Percentiles rank a stretch among this genome's conserved stretches.
These are phyloP conservation scores for Spilarctia lutea DNA, from an alignment of 2,888 invertebrate genomes.

Conservation along the genomic window DNA sequence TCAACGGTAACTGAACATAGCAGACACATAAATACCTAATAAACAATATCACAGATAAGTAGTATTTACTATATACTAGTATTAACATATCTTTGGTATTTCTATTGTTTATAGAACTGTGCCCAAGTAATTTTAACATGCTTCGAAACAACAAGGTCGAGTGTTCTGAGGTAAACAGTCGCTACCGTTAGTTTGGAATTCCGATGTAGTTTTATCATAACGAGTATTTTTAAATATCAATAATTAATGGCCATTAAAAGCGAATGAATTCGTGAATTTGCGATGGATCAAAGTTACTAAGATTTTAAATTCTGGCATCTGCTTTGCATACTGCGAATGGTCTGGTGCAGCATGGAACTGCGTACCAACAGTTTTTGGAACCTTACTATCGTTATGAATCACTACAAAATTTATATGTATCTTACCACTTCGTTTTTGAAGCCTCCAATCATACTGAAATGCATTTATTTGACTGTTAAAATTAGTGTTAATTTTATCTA, in stretches of 20 bases:
- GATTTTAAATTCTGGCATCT: not conserved
- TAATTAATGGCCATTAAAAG: not conserved
- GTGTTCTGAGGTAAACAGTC: not conserved
- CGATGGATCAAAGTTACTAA: not conserved
- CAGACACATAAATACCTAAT: conserved; percentile 23
- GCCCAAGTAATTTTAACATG: not conserved
- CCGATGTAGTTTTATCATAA: not conserved
- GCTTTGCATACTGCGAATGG: not conserved
- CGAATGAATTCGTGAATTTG: not conserved
- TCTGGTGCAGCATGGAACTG: too few relatives aligned
- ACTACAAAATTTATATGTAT: too few relatives aligned
- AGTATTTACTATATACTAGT: not conserved
- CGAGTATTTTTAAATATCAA: not conserved
- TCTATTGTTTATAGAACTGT: conserved; percentile 5
- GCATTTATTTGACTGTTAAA: too few relatives aligned
- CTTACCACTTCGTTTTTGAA: not conserved
- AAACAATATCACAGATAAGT: not conserved
- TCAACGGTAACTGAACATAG: conserved; percentile 28
- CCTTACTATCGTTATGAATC: too few relatives aligned
- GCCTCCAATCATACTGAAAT: not conserved
- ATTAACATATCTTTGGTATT: not conserved
- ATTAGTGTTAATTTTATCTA: too few relatives aligned
- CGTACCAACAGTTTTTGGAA: too few relatives aligned
- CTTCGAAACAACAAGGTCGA: conserved; percentile 6
- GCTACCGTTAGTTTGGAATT: not conserved